These are phyloP conservation scores for Onychomys leucogaster DNA, from an alignment of 2,797 vertebrate genomes.

Conservation along the genomic window DNA sequence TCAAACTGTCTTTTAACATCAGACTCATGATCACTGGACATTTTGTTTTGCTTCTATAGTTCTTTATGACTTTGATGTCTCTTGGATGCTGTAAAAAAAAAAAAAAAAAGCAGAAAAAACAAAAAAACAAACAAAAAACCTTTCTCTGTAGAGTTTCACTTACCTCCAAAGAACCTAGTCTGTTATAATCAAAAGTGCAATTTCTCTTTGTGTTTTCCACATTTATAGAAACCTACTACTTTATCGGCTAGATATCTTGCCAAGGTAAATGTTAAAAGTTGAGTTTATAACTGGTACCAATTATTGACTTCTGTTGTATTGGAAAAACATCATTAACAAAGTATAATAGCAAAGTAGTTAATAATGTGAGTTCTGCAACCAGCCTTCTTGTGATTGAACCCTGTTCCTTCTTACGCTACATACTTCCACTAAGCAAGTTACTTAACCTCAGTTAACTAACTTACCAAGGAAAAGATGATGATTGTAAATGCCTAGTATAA, in stretches of 20 bases:
- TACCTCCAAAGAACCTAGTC: not conserved
- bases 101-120: too few species aligned
- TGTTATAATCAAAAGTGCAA: not conserved
- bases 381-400: not conserved
- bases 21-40: not conserved
- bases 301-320: not conserved
- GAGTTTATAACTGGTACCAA: not conserved
- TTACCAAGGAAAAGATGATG: not conserved
- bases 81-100: not conserved
- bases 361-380: not conserved
- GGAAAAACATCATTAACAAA: not conserved
- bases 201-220: not conserved
- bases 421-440: constrained; percentile 18
- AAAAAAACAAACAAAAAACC: not conserved
- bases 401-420: not conserved
- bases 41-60: not conserved
- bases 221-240: constrained; percentile 5
- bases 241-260: constrained; percentile 38
- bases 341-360: not conserved
- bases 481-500: not conserved
- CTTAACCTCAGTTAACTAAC: not conserved
- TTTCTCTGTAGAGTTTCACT: not conserved
- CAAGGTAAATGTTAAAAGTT: constrained; percentile 4
- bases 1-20: not conserved
- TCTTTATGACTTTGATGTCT: constrained; percentile 4